Conservation (phyloP, 2,888 invertebrate genomes). For the Orthonevra nobilis region DNA sequence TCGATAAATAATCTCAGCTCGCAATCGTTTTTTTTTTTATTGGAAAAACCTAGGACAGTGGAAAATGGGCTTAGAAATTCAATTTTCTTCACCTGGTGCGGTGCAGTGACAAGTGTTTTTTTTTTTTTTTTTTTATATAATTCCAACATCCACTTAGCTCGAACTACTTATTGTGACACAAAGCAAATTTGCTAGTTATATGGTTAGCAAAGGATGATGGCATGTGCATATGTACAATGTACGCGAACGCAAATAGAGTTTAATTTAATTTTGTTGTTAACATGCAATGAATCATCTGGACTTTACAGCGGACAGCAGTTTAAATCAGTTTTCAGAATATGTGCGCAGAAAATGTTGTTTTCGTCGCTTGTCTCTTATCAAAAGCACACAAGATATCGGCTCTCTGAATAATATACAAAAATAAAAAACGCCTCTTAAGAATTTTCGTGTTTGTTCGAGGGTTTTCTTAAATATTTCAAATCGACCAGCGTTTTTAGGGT, state of each 20-base stretch:
- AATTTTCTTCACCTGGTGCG: slow-evolving; percentile 51
- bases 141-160: slow-evolving; percentile 32
- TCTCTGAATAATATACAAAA: too few relatives aligned
- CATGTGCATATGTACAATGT: too few relatives aligned
- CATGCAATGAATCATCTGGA: neutral
- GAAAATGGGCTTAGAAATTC: slow-evolving; percentile 3
- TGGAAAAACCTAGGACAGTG: neutral
- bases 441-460: too few relatives aligned
- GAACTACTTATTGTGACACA: slow-evolving; percentile 26
- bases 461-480: too few relatives aligned
- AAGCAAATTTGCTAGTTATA: slow-evolving; percentile 18
- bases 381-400: too few relatives aligned
- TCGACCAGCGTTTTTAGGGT: too few relatives aligned
- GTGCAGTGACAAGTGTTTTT: slow-evolving; percentile 24
- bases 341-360: too few relatives aligned
- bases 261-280: slow-evolving; percentile 35
- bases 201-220: neutral
- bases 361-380: too few relatives aligned
- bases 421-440: too few relatives aligned
- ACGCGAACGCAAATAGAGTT: slow-evolving; percentile 23
- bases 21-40: slow-evolving; percentile 9
- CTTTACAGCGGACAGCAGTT: neutral
- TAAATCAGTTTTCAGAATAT: neutral
- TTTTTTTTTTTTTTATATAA: too few relatives aligned
- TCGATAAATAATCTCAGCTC: slow-evolving; percentile 46